These are phyloP conservation scores for Myotis pilosus DNA, from an alignment of 2,797 vertebrate species.

Conservation along the genomic window DNA sequence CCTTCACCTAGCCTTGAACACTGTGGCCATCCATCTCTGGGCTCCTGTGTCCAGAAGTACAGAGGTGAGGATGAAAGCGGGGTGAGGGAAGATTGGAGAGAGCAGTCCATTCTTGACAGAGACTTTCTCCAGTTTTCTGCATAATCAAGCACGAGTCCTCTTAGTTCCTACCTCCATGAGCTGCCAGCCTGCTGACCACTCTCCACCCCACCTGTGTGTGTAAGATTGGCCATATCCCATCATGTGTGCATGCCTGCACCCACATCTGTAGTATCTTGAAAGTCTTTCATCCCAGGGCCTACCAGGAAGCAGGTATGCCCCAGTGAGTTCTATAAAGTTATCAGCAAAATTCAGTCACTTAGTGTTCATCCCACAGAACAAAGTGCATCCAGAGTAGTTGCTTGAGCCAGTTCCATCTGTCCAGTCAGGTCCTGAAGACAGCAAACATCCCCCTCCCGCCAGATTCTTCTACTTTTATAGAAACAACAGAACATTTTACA, in stretches of 20 bases:
- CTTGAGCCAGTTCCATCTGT: conserved; percentile 51
- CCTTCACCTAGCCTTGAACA: neutral
- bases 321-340: conserved; percentile 48
- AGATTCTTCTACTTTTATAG: conserved; percentile 47
- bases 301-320: neutral
- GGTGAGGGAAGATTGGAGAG: neutral
- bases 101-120: neutral
- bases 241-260: neutral
- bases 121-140: conserved; percentile 23
- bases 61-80: neutral
- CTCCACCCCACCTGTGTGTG: neutral
- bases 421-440: conserved; percentile 52
- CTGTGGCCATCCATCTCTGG: neutral
- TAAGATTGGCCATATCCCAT: neutral
- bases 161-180: conserved; percentile 12
- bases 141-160: conserved; percentile 40
- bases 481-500: conserved; percentile 62
- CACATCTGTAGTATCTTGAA: conserved; percentile 14
- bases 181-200: conserved; percentile 32
- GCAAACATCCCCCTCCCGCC: conserved; percentile 29
- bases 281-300: conserved; percentile 18
- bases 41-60: neutral
- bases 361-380: conserved; percentile 37
- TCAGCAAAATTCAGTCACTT: conserved; percentile 53
- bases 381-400: conserved; percentile 25